Evolutionary conservation across 2,113 vertebrate genomes (phyloP).

Genomic region (Balaenoptera acutorostrata): DNA sequence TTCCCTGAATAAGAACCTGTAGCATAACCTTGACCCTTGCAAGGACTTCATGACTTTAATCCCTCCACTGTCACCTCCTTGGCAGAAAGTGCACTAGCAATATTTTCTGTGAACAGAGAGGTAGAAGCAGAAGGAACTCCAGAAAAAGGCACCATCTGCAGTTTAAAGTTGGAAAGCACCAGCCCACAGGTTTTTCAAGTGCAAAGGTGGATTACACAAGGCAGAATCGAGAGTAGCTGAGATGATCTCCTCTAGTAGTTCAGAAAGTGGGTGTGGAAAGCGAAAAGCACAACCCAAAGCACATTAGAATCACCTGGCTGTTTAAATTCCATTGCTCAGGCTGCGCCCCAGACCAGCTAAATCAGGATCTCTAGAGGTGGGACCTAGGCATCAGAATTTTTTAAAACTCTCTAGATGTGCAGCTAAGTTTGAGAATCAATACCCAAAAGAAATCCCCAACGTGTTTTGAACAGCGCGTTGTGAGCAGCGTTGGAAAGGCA

Average conservation of each 20-base stretch:
- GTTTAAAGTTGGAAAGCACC: background rate
- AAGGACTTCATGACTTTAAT: background rate
- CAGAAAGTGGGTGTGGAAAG: background rate
- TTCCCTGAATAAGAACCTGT: background rate
- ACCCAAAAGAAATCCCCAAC: background rate
- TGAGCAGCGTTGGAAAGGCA: background rate
- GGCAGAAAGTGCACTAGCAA: background rate
- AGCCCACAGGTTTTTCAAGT: background rate
- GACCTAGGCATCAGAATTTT: background rate
- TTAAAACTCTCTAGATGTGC: background rate
- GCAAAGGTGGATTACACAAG: background rate
- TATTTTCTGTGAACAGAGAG: constrained; percentile 48
- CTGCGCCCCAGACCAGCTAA: background rate
- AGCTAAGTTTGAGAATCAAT: background rate
- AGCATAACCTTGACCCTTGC: constrained; percentile 25
- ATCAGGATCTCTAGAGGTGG: background rate
- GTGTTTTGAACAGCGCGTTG: background rate
- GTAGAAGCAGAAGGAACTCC: constrained; percentile 8
- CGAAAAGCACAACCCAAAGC: background rate
- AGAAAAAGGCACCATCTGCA: background rate
- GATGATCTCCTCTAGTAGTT: background rate
- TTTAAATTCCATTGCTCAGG: background rate
- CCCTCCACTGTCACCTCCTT: background rate
- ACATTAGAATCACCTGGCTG: background rate
- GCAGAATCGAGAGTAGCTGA: background rate